phyloP scores from a whole-genome alignment of 2,888 invertebrate genomes.

The Papilio gigon region DNA sequence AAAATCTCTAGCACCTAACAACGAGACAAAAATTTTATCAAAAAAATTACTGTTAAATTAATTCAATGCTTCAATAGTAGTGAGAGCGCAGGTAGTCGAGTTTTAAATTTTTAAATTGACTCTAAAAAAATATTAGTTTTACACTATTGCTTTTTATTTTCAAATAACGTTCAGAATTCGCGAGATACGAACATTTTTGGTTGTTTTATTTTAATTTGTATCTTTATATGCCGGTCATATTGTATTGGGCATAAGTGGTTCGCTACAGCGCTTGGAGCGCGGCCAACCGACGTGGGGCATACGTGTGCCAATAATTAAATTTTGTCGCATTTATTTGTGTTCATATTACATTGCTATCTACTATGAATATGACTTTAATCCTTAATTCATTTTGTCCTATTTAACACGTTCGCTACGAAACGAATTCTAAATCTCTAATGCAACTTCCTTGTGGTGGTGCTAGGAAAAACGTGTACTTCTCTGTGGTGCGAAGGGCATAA shows the following conservation, averaged over 20 bases:
- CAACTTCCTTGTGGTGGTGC: too few relatives aligned
- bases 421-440: too few relatives aligned
- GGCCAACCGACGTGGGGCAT: constrained; percentile 18
- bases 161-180: neutral
- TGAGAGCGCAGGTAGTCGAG: too few relatives aligned
- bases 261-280: constrained; percentile 18
- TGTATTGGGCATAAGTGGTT: constrained; percentile 22
- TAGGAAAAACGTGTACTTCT: too few relatives aligned
- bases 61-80: too few relatives aligned
- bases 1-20: neutral
- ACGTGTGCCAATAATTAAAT: constrained; percentile 33
- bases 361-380: constrained; percentile 15
- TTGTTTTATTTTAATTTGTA: constrained; percentile 22
- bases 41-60: too few relatives aligned
- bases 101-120: too few relatives aligned
- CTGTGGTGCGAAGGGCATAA: too few relatives aligned
- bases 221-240: constrained; percentile 9
- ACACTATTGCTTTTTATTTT: neutral
- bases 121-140: neutral
- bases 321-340: constrained; percentile 30
- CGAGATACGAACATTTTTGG: neutral
- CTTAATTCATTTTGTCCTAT: neutral
- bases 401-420: too few relatives aligned
- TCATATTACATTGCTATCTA: constrained; percentile 16
- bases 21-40: neutral